A percentile compares a stretch with the other conserved stretches of the same genome.
These are phyloP conservation scores for Drosophila pseudotalamancana DNA, from an alignment of 2,888 invertebrate species.

Conservation along the genomic window DNA sequence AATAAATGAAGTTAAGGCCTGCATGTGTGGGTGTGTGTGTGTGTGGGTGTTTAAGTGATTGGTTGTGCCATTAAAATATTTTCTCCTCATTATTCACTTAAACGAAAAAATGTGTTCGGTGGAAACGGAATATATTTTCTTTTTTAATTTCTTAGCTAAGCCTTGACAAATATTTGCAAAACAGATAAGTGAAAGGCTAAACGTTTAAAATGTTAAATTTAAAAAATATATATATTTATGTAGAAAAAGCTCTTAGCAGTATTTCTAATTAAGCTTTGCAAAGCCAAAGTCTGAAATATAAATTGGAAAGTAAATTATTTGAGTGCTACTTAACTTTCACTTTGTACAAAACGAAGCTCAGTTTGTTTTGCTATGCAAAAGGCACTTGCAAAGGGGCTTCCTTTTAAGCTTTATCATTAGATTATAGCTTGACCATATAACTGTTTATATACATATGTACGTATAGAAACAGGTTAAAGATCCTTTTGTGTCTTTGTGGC, in stretches of 20 bases:
- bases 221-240: neutral
- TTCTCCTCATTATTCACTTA: slow-evolving; percentile 76
- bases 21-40: slow-evolving; percentile 5
- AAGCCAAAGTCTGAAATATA: neutral
- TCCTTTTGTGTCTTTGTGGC: slow-evolving; percentile 12
- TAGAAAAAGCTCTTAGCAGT: neutral
- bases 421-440: neutral
- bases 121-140: neutral
- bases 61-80: slow-evolving; percentile 74
- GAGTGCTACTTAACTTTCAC: neutral
- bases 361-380: neutral
- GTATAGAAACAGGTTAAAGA: neutral
- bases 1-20: slow-evolving; percentile 67
- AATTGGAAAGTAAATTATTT: neutral
- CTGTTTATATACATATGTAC: slow-evolving; percentile 12
- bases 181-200: neutral
- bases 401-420: neutral
- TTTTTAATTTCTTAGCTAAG: neutral
- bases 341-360: too few species aligned
- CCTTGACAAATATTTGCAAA: neutral
- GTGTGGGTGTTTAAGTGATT: slow-evolving; percentile 27
- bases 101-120: slow-evolving; percentile 21
- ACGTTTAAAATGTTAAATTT: neutral
- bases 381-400: neutral
- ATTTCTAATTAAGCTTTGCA: neutral